A percentile compares a stretch with the other conserved stretches of the same genome.
Evolutionary conservation across 2,888 invertebrate species (phyloP).

Genomic region (Eueremaeus valkanovi): DNA sequence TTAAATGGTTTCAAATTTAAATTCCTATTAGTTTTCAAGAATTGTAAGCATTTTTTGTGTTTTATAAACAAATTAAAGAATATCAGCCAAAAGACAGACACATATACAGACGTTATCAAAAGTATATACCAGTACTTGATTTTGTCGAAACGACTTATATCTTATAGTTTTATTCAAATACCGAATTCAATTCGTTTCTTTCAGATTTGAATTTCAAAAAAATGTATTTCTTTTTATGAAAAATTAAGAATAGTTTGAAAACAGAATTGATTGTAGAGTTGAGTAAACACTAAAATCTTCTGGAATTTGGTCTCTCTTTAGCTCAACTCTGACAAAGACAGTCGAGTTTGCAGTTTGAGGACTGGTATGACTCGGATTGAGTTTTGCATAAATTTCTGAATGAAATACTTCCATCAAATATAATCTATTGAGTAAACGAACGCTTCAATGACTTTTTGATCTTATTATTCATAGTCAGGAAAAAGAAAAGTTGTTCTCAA

Average conservation of each 20-base stretch:
- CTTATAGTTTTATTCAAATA: no score
- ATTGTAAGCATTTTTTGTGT: no score
- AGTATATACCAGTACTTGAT: no score
- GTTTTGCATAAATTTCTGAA: conserved; percentile 9
- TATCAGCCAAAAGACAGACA: no score
- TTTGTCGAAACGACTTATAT: no score
- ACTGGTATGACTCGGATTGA: background rate
- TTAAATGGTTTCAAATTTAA: no score
- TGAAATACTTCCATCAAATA: conserved; percentile 8
- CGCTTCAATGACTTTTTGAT: conserved; percentile 18
- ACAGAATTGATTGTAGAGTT: background rate
- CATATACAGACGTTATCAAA: no score
- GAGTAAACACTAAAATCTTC: background rate
- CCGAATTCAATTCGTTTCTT: background rate
- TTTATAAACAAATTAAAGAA: no score
- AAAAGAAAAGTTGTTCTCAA: background rate
- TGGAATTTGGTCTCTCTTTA: background rate
- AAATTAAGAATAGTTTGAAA: background rate
- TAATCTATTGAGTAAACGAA: conserved; percentile 18
- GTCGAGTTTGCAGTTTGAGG: no score
- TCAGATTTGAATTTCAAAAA: background rate
- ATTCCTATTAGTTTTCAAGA: no score
- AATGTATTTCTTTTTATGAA: background rate
- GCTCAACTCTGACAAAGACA: background rate
- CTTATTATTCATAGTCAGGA: conserved; percentile 11